phyloP scores from a whole-genome alignment of 2,888 invertebrate species.

The Quadriops clusia region DNA sequence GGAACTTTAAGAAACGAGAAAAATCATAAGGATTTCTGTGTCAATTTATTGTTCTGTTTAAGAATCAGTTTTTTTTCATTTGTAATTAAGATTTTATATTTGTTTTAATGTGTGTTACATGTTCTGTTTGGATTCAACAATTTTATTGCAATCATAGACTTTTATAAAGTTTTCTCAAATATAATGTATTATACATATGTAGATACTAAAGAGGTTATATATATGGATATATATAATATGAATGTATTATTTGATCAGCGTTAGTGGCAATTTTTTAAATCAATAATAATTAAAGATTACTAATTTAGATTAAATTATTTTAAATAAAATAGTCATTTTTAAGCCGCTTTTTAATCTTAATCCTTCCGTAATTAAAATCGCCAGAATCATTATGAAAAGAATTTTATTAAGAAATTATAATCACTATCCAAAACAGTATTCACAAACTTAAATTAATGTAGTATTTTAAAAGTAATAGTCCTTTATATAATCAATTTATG shows the following conservation, averaged over 20 bases:
- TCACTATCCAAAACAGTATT: conserved; percentile 8
- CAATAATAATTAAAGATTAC: not conserved
- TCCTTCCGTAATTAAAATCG: too few relatives aligned
- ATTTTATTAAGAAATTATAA: conserved; percentile 12
- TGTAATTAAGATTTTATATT: conserved; percentile 11
- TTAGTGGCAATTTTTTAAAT: too few relatives aligned
- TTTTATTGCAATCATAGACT: not conserved
- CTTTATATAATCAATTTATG: too few relatives aligned
- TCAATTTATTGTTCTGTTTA: conserved; percentile 1
- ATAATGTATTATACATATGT: too few relatives aligned
- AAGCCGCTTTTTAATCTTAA: too few relatives aligned
- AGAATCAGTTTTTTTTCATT: conserved; percentile 6
- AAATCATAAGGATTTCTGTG: conserved; percentile 36
- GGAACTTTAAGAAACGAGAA: conserved; percentile 85
- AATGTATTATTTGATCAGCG: too few relatives aligned
- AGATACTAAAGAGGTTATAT: too few relatives aligned
- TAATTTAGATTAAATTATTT: conserved; percentile 1
- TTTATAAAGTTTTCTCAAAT: not conserved
- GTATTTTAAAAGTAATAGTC: too few relatives aligned
- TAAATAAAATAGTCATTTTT: conserved; percentile 3
- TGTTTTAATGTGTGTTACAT: conserved; percentile 1
- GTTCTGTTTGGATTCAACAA: conserved; percentile 7
- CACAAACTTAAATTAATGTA: conserved; percentile 8
- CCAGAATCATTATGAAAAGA: too few relatives aligned
- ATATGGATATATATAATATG: too few relatives aligned